Evolutionary conservation across 2,888 invertebrate genomes (phyloP), one percentile per base, ranked within the genome.

Genomic region (Andrena trimmerana): DNA sequence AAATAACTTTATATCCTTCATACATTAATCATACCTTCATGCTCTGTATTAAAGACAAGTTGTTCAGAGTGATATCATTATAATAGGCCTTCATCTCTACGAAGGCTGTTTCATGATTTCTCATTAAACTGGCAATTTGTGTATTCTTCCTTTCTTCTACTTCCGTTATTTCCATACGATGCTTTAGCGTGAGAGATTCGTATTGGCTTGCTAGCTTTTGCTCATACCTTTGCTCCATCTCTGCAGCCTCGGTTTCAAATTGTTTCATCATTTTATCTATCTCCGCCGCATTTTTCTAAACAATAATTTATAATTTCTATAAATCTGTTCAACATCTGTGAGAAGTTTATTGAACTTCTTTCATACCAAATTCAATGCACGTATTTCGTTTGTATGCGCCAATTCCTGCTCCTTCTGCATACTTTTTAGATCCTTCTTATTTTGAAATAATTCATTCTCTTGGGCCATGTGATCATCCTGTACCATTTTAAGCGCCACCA

Each of bases 41-140:
- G 88, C 97, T 97, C 92, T 97, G 97, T 79, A 99, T 99, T 2
- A 99, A 95, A 0, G 98, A 97, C 86, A 99, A 95, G 94, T 99
- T 99, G 93, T 99, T 99, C 16, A 98, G 95, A 0, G 98, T 98
- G 71, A 99, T 98, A 90, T 99, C 98, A 91, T 98, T 98, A 92
- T 99, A 99, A 94, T 99, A 99, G 94, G 97, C 97, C 93, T 98
- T 99, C 94, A 99, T 97, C 93, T 99, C 98, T 60, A 96, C 95
- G 92, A 98, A 98, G 0, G 98, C 97, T 88, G 96, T 96, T 84
- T 98, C 98, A 91, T 99, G 98, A 90, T 97, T 96, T 50, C 96
- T 95, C 85, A 97, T 97, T 80, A 99, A 94, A 54, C 97, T 97
- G 10, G 96, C 96, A 4, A 99, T 96, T 92, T 98, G 98, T 69